Percentiles rank a stretch among this genome's conserved stretches.
Conservation (phyloP, 2,888 invertebrate species). For the Theristus sp. region DNA sequence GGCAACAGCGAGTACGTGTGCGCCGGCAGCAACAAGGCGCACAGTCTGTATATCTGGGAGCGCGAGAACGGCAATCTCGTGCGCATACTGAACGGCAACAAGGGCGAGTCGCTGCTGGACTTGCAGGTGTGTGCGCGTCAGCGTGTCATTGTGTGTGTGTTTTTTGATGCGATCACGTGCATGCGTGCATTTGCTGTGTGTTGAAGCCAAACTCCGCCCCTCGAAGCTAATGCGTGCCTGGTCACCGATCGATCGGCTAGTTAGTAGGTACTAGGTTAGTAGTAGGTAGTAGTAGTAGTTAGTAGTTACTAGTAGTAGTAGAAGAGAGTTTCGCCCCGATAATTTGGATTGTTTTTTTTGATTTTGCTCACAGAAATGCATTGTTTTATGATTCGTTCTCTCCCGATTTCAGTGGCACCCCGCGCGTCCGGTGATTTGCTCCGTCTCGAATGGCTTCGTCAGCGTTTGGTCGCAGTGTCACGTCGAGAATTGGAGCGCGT, state of each 20-base stretch:
- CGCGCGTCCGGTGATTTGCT: slow-evolving; percentile 84
- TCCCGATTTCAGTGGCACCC: slow-evolving; percentile 69
- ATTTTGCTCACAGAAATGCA: neutral
- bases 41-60: slow-evolving; percentile 96
- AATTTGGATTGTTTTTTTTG: neutral
- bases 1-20: slow-evolving; percentile 98
- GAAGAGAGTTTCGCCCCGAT: too few species aligned
- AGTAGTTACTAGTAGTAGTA: too few species aligned
- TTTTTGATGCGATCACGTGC: too few species aligned
- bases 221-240: too few species aligned
- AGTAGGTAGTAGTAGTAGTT: too few species aligned
- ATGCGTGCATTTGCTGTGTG: too few species aligned
- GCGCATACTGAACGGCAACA: slow-evolving; percentile 93
- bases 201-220: too few species aligned
- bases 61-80: slow-evolving; percentile 90
- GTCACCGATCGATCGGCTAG: too few species aligned
- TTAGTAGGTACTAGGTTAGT: too few species aligned
- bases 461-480: slow-evolving; percentile 61
- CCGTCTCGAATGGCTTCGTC: slow-evolving; percentile 80
- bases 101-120: slow-evolving; percentile 85
- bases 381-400: too few species aligned
- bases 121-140: slow-evolving; percentile 60
- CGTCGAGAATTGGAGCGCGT: slow-evolving; percentile 94
- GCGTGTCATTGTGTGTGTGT: too few species aligned
- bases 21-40: slow-evolving; percentile 73